Conservation (phyloP, 1,140 invertebrate species). For the Branchinecta lindahli region DNA sequence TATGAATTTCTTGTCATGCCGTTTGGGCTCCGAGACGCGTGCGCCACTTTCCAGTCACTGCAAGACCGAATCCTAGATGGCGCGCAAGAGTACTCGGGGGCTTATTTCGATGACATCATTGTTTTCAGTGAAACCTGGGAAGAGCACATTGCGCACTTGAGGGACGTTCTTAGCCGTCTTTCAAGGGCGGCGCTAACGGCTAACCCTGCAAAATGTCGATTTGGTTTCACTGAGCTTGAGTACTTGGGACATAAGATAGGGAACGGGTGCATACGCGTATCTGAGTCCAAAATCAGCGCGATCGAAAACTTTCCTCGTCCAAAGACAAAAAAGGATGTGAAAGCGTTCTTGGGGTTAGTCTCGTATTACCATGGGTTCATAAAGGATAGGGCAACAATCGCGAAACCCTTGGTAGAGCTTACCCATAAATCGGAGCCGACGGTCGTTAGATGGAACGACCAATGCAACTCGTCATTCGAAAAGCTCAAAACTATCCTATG, state of each 20-base stretch:
- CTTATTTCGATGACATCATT: conserved; percentile 40
- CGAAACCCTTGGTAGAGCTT: conserved; percentile 30
- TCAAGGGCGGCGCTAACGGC: conserved; percentile 22
- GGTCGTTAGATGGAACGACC: background rate
- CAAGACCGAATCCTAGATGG: conserved; percentile 28
- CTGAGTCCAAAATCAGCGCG: conserved; percentile 28
- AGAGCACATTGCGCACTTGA: conserved; percentile 26
- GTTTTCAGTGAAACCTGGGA: conserved; percentile 28
- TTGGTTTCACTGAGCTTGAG: conserved; percentile 25
- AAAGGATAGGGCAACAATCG: conserved; percentile 27
- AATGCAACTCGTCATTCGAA: background rate
- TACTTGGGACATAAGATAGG: conserved; percentile 31
- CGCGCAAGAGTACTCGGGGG: conserved; percentile 27
- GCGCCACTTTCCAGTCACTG: conserved; percentile 30
- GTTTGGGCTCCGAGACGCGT: conserved; percentile 30
- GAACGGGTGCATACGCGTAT: conserved; percentile 27
- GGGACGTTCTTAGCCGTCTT: conserved; percentile 17
- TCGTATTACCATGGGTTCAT: conserved; percentile 32
- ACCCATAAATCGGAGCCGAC: conserved; percentile 26
- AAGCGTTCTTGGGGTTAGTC: conserved; percentile 30
- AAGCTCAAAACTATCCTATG: background rate
- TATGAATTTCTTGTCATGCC: conserved; percentile 30
- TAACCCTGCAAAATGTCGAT: conserved; percentile 26
- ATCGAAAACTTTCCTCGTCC: conserved; percentile 27
- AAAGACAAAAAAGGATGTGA: conserved; percentile 26